phyloP scores from a whole-genome alignment of 2,113 vertebrate species.

The Psittacula cyanocephala region DNA sequence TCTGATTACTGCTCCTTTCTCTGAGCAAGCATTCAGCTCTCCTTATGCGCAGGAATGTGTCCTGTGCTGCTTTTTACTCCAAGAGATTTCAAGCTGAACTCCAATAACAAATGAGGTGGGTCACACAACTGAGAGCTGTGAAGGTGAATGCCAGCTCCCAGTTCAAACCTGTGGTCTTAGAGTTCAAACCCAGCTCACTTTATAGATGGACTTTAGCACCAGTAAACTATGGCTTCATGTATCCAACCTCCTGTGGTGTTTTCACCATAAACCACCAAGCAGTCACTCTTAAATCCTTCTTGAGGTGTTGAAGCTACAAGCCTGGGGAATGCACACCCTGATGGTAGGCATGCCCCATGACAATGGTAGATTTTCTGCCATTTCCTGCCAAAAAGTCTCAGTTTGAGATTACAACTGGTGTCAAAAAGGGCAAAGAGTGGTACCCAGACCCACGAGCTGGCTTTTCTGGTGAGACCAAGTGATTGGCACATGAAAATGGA shows the following conservation, averaged over 20 bases:
- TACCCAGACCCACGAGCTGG: not conserved
- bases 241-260: not conserved
- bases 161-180: not conserved
- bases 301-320: not conserved
- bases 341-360: fast-evolving
- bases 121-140: fast-evolving
- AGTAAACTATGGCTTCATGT: not conserved
- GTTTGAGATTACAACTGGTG: not conserved
- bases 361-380: not conserved
- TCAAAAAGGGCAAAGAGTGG: not conserved
- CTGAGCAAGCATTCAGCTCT: too few species aligned
- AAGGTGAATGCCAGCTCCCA: not conserved
- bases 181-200: not conserved
- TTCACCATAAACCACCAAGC: not conserved
- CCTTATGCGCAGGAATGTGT: fast-evolving
- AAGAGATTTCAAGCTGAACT: not conserved
- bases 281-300: not conserved
- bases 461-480: not conserved
- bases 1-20: not conserved
- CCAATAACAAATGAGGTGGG: not conserved
- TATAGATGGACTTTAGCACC: not conserved
- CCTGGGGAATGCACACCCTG: not conserved
- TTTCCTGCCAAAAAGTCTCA: not conserved
- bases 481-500: not conserved
- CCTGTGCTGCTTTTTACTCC: fast-evolving